Base-by-base conservation (phyloP, 1,140 invertebrate species). In the Polypedilum pembai region DNA sequence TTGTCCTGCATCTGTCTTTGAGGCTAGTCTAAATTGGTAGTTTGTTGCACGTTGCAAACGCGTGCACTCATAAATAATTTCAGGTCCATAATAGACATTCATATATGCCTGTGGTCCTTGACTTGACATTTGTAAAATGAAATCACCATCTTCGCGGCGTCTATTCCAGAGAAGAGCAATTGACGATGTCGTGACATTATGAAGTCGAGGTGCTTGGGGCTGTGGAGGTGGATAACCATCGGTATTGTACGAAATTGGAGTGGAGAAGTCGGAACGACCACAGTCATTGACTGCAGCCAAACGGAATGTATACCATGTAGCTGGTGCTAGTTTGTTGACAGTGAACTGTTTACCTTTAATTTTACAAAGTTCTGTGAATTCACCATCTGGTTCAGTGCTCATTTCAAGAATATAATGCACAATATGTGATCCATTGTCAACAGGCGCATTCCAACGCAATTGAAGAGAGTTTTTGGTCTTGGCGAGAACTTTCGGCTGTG, bases 81-180 rank as follows among this genome's bases (percentile, higher is more conserved):
- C 91, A 20, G 85, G 83, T 0, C 93, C 94, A 82, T 87, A 88
- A 83, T 93, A 95, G 12, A 90, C 87, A 69, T 89, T 85, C 40
- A 93, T 83, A 81, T 90, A 95, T 15, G 92, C 93, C 83, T 95
- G 91, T 33, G 89, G 88, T 7, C 86, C 81, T 5, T 86, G 85
- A 80, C 94, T 92, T 78, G 93, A 88, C 88, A 94, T 90, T 81
- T 95, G 92, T 20, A 96, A 83, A 20, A 88, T 87, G 79, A 92
- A 95, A 74, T 90, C 88, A 33, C 93, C 91, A 79, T 93, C 91
- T 75, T 86, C 87, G 7, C 88, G 85, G 15, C 92, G 83, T 33
- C 85, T 84, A 40, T 86, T 85, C 94, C 94, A 96, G 41, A 85
- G 83, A 1, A 96, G 80, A 56, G 86, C 84, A 17, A 95, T 82